Evolutionary conservation across 2,113 vertebrate genomes (phyloP).

Genomic region (Gymnorhina tibicen): DNA sequence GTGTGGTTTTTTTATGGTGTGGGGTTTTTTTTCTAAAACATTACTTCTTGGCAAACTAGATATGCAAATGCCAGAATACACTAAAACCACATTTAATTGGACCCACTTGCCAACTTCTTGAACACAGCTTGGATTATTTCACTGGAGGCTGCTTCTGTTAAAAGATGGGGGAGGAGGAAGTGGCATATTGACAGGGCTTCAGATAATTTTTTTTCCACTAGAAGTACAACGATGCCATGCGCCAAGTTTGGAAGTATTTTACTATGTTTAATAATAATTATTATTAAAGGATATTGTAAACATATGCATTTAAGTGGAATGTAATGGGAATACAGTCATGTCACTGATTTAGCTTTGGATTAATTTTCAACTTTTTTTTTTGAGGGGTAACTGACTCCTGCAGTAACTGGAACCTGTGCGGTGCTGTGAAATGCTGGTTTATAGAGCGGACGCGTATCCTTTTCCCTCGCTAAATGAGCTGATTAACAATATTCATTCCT

Average conservation of each 20-base stretch:
- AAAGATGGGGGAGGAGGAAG: conserved; percentile 82
- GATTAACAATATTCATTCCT: conserved; percentile 55
- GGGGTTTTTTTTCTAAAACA: conserved; percentile 52
- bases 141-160: conserved; percentile 84
- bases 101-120: conserved; percentile 85
- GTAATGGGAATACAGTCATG: conserved; percentile 66
- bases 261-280: conserved; percentile 84
- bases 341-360: conserved; percentile 62
- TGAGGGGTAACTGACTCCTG: conserved; percentile 49
- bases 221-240: conserved; percentile 76
- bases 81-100: conserved; percentile 87
- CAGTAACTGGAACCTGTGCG: conserved; percentile 52
- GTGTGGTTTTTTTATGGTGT: conserved; percentile 10
- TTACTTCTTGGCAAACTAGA: conserved; percentile 82
- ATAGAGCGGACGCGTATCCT: conserved; percentile 24
- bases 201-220: conserved; percentile 69
- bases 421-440: conserved; percentile 52
- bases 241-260: conserved; percentile 84
- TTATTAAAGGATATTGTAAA: conserved; percentile 82
- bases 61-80: conserved; percentile 85
- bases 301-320: conserved; percentile 77
- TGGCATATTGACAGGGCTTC: conserved; percentile 81
- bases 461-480: conserved; percentile 54
- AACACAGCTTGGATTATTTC: conserved; percentile 85
- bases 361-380: conserved; percentile 60